Percentiles rank a stretch among this genome's conserved stretches.
These are phyloP conservation scores for Augiades crinisus DNA, from an alignment of 2,888 invertebrate species.

Conservation along the genomic window DNA sequence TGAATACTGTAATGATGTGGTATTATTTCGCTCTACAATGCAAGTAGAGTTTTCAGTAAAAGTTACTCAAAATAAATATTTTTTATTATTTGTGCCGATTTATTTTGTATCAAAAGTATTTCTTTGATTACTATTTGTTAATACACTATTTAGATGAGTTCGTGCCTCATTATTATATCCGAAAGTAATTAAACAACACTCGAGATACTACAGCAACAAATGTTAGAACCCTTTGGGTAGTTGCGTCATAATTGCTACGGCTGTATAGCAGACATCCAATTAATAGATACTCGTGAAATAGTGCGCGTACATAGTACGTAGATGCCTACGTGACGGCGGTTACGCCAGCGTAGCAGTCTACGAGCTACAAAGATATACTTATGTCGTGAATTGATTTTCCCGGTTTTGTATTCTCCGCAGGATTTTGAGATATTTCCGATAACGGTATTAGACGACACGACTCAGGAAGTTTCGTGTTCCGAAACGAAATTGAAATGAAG, in stretches of 20 bases:
- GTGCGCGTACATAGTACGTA: constrained; percentile 15
- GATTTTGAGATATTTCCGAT: constrained; percentile 43
- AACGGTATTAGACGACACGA: constrained; percentile 35
- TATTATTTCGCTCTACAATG: constrained; percentile 14
- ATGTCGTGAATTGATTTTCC: constrained; percentile 50
- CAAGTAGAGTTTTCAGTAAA: constrained; percentile 5
- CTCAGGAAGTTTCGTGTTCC: constrained; percentile 21
- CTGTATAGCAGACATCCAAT: constrained; percentile 15
- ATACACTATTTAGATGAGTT: background rate
- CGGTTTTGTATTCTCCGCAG: constrained; percentile 45
- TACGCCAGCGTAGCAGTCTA: constrained; percentile 46
- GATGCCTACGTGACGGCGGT: constrained; percentile 55
- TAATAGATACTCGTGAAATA: constrained; percentile 17
- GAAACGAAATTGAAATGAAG: constrained; percentile 18
- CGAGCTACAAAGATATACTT: constrained; percentile 34
- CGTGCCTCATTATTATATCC: background rate
- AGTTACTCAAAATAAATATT: constrained; percentile 4
- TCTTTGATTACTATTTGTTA: background rate
- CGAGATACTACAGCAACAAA: constrained; percentile 7
- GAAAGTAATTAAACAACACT: background rate
- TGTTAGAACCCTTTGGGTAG: constrained; percentile 12
- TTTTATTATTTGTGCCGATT: background rate
- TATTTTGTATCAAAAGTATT: background rate
- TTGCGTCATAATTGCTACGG: constrained; percentile 14
- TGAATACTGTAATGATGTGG: constrained; percentile 17